These are phyloP conservation scores for Zoanthus solanderi DNA, from an alignment of 92 coral and sea anemone genomes.

Conservation along the genomic window DNA sequence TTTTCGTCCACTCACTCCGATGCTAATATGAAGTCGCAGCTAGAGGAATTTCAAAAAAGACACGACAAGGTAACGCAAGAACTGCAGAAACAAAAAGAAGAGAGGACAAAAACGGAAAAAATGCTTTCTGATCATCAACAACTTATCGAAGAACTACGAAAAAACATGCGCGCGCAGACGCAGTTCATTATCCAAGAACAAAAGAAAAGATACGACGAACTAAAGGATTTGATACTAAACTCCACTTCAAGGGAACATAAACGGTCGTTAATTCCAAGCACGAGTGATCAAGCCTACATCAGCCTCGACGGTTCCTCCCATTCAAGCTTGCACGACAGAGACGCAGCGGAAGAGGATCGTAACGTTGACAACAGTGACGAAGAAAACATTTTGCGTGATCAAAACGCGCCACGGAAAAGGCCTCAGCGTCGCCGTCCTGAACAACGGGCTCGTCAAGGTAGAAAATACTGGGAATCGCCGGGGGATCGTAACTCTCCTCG, in stretches of 20 bases:
- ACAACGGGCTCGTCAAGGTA: slow-evolving; percentile 16
- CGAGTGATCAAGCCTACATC: slow-evolving; percentile 71
- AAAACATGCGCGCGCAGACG: slow-evolving; percentile 79
- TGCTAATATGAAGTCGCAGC: slow-evolving; percentile 18
- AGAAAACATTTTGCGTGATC: slow-evolving; percentile 40
- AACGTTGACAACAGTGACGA: slow-evolving; percentile 29
- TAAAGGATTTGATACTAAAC: slow-evolving; percentile 51
- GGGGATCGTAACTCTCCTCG: slow-evolving; percentile 44
- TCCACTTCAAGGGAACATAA: slow-evolving; percentile 14
- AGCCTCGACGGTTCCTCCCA: slow-evolving; percentile 68
- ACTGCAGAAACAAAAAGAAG: slow-evolving; percentile 74
- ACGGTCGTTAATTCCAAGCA: slow-evolving; percentile 43
- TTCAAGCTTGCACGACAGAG: slow-evolving; percentile 56
- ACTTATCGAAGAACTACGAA: slow-evolving; percentile 81
- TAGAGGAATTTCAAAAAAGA: not conserved
- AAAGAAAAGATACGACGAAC: slow-evolving; percentile 79
- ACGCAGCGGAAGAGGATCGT: slow-evolving; percentile 26
- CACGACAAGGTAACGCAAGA: slow-evolving; percentile 62
- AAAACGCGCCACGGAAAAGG: slow-evolving; percentile 25
- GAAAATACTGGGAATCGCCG: slow-evolving; percentile 45
- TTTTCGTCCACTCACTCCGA: slow-evolving; percentile 10
- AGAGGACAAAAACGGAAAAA: slow-evolving; percentile 76
- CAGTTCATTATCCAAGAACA: slow-evolving; percentile 78
- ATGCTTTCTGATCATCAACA: slow-evolving; percentile 72
- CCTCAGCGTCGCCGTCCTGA: slow-evolving; percentile 53